A percentile compares a stretch with the other conserved stretches of the same genome.
Evolutionary conservation across 2,888 invertebrate species (phyloP).

Genomic region (Aphrophora alni): DNA sequence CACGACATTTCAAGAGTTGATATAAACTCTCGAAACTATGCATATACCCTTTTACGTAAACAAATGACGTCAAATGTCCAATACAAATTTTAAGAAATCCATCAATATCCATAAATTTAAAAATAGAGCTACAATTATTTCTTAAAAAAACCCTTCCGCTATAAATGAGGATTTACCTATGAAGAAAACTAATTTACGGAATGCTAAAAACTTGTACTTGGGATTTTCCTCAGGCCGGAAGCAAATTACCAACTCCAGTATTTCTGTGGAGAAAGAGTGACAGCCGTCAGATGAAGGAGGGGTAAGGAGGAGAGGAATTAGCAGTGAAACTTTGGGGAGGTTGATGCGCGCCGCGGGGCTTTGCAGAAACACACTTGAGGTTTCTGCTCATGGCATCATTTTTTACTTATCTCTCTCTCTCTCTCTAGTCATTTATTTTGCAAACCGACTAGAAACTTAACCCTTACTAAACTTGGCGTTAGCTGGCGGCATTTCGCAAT

Average conservation of each 20-base stretch:
- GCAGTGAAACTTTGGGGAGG: constrained; percentile 19
- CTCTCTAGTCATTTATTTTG: constrained; percentile 26
- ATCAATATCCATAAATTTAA: too few relatives aligned
- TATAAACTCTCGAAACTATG: too few relatives aligned
- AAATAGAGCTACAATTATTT: too few relatives aligned
- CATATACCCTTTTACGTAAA: too few relatives aligned
- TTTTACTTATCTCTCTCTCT: constrained; percentile 13
- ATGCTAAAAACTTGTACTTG: not conserved
- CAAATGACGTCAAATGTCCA: too few relatives aligned
- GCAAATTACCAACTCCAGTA: constrained; percentile 27
- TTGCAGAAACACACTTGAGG: constrained; percentile 7
- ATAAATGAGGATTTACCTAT: too few relatives aligned
- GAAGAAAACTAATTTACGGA: not conserved
- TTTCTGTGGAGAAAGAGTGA: not conserved
- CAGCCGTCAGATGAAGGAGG: not conserved
- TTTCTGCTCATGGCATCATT: constrained; percentile 24
- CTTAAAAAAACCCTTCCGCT: too few relatives aligned
- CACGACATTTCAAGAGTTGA: too few relatives aligned
- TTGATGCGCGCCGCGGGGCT: not conserved
- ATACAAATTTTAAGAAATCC: too few relatives aligned
- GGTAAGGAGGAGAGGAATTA: constrained; percentile 30
- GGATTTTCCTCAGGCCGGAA: constrained; percentile 16
- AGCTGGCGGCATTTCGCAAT: not conserved
- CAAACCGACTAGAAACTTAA: constrained; percentile 12
- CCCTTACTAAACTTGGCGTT: not conserved